Base-by-base conservation (phyloP, 2,888 invertebrate species). In the Sylvicola cinctus region DNA sequence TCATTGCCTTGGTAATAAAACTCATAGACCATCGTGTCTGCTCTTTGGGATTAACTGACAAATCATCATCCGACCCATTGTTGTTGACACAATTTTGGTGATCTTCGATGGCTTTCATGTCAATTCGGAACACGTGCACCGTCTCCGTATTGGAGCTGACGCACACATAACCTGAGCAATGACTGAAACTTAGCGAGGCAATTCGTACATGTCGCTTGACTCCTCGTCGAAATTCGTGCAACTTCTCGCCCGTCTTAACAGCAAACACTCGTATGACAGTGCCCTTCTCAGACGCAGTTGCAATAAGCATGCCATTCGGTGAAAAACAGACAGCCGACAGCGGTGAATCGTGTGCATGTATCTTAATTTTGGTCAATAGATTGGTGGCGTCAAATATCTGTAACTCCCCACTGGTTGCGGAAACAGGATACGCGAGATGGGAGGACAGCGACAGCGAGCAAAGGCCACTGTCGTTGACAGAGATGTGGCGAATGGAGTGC, bases 101-200 rank as follows among this genome's bases (percentile, higher is more conserved):
- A n/a, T n/a, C n/a, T n/a, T n/a, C n/a, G n/a, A n/a, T n/a, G n/a
- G n/a, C n/a, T 33, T 44, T 48, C 25, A 55, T 66, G 51, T 75
- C 74, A 50, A 96, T 66, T 52, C 88, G 88, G 65, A 98, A 98
- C 50, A 98, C 80, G 63, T 98, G 98, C 49, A 84, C 87, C 35
- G 98, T 98, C 68, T 88, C 93, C 12, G 96, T 96, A 61, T 96
- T 96, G 53, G 91, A 91, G 46, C 93, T 90, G 51, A 88, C 85
- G 43, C 85, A 84, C 44, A 98, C 69, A 61, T 76, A 93, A 46
- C 72, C 66, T 33, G 88, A 79, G 61, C 93, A 91, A 48, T 75
- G 72, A 58, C 88, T 88, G 65, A 98, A 98, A 35, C 88, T 80
- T 43, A 98, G 65, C 49, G 91, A 91, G 45, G 81, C 78, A 57